A percentile compares a stretch with the other conserved stretches of the same genome.
Conservation (phyloP, 2,113 vertebrate genomes). For the Atrichornis clamosus region DNA sequence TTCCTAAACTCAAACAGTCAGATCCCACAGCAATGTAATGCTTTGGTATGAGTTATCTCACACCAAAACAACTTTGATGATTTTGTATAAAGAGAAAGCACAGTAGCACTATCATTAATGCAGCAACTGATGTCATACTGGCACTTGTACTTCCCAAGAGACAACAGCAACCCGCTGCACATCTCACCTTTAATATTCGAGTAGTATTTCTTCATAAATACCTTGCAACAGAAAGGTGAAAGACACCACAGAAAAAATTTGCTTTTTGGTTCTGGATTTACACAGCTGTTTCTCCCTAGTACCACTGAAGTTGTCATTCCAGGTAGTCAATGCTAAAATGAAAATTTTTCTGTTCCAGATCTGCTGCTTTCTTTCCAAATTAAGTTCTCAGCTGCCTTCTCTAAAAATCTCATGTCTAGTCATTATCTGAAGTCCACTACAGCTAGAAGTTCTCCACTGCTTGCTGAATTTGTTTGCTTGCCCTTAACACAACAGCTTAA, state of each 20-base stretch:
- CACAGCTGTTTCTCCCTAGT: neutral
- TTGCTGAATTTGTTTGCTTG: neutral
- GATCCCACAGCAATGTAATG: neutral
- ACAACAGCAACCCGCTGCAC: neutral
- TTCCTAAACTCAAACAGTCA: neutral
- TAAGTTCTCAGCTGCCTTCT: neutral
- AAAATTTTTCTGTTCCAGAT: neutral
- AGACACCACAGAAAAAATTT: neutral
- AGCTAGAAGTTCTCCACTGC: neutral
- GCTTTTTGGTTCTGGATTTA: neutral
- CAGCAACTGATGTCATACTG: neutral
- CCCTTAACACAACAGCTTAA: neutral
- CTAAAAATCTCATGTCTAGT: neutral
- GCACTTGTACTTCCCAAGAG: neutral
- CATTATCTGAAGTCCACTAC: neutral
- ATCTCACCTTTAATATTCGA: neutral
- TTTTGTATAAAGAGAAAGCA: neutral
- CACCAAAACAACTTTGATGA: neutral
- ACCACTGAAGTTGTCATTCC: neutral
- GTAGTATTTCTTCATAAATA: neutral
- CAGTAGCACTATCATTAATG: neutral
- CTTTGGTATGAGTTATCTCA: neutral
- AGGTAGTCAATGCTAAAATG: neutral
- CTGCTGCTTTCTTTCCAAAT: neutral
- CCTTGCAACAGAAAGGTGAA: neutral